A percentile compares a stretch with the other conserved stretches of the same genome.
These are phyloP conservation scores for Caligus rogercresseyi DNA, from an alignment of 1,140 invertebrate genomes.

Conservation along the genomic window DNA sequence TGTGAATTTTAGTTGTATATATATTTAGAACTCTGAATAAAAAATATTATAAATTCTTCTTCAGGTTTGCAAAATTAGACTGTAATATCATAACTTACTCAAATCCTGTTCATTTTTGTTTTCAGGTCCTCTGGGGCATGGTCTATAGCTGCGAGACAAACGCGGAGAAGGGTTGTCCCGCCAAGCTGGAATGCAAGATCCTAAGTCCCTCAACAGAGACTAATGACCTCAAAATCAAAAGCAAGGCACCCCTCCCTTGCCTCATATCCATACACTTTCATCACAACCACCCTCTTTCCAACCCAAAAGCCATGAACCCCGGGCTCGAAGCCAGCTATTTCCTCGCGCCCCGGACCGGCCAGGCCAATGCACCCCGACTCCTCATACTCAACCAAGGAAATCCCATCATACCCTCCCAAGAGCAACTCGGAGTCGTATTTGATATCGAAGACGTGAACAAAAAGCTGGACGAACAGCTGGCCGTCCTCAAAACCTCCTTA, in stretches of 20 bases:
- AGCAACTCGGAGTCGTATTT: background rate
- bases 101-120: too few species aligned
- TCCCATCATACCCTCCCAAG: background rate
- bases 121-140: slow-evolving; percentile 8
- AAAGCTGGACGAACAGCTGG: slow-evolving; percentile 6
- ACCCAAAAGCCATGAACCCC: background rate
- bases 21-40: too few species aligned
- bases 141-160: slow-evolving; percentile 2
- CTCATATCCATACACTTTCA: background rate
- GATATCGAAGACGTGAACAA: slow-evolving; percentile 8
- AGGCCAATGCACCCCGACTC: background rate
- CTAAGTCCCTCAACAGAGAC: background rate
- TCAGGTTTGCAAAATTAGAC: too few species aligned
- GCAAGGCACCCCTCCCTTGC: background rate
- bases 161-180: background rate
- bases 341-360: background rate
- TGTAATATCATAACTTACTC: too few species aligned
- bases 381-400: background rate
- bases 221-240: background rate
- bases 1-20: too few species aligned
- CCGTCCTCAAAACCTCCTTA: background rate
- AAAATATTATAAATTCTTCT: too few species aligned
- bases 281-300: slow-evolving; percentile 1
- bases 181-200: slow-evolving; percentile 4
- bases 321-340: background rate